Percentiles rank a stretch among this genome's conserved stretches.
phyloP scores from a whole-genome alignment of 1,140 invertebrate genomes.

The Drosophila teissieri region DNA sequence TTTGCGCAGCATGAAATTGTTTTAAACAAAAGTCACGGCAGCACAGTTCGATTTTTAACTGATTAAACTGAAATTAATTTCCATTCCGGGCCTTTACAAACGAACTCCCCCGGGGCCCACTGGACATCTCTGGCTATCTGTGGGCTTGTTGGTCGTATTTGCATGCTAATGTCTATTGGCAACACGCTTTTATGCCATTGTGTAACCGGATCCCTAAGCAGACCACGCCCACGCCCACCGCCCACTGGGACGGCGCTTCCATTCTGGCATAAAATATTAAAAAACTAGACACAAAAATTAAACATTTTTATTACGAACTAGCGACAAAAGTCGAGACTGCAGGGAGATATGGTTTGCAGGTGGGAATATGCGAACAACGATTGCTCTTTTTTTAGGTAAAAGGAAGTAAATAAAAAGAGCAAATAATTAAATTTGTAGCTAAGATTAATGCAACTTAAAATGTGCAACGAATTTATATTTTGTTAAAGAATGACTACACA shows the following conservation, averaged over 20 bases:
- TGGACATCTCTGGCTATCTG: conserved; percentile 16
- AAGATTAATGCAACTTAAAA: too few relatives aligned
- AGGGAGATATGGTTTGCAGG: neutral
- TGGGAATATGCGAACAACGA: neutral
- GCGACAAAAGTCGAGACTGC: conserved; percentile 39
- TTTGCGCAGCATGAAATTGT: conserved; percentile 59
- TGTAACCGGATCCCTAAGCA: conserved; percentile 40
- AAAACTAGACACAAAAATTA: conserved; percentile 78
- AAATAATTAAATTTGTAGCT: too few relatives aligned
- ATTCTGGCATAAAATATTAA: conserved; percentile 78
- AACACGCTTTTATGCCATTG: conserved; percentile 68
- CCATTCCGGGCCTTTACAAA: conserved; percentile 39
- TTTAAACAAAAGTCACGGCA: conserved; percentile 74
- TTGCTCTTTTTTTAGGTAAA: neutral
- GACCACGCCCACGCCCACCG: neutral
- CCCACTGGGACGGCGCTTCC: conserved; percentile 31
- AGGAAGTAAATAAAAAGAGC: neutral
- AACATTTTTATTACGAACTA: conserved; percentile 78
- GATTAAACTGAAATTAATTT: conserved; percentile 81
- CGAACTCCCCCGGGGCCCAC: neutral
- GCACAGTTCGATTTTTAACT: conserved; percentile 76
- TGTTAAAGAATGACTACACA: too few relatives aligned
- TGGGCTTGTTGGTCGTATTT: conserved; percentile 73
- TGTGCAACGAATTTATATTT: too few relatives aligned
- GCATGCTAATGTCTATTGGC: conserved; percentile 76